A percentile compares a stretch with the other conserved stretches of the same genome.
phyloP scores from a whole-genome alignment of 1,140 invertebrate species.

The Tetramorium simillimum region DNA sequence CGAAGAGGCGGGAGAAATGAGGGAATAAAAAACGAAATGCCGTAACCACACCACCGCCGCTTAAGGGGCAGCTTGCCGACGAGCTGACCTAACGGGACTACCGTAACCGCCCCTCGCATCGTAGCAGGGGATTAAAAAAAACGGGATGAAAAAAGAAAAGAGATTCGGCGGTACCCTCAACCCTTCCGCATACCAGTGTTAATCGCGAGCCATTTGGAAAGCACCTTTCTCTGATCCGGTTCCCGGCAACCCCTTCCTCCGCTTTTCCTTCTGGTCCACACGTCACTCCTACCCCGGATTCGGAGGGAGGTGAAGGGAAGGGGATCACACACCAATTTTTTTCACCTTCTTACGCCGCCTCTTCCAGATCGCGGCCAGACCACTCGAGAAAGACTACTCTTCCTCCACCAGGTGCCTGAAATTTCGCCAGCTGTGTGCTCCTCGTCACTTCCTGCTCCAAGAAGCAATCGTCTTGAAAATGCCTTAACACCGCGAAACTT shows the following conservation, averaged over 20 bases:
- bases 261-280: slow-evolving; percentile 42
- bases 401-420: slow-evolving; percentile 71
- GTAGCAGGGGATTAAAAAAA: slow-evolving; percentile 73
- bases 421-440: slow-evolving; percentile 73
- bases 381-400: slow-evolving; percentile 59
- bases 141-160: slow-evolving; percentile 63
- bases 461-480: slow-evolving; percentile 44
- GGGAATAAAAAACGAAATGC: slow-evolving; percentile 33
- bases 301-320: neutral
- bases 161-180: slow-evolving; percentile 72
- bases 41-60: slow-evolving; percentile 58
- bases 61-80: slow-evolving; percentile 75
- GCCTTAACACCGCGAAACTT: slow-evolving; percentile 25
- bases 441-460: slow-evolving; percentile 52
- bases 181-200: slow-evolving; percentile 78
- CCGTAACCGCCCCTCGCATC: slow-evolving; percentile 70
- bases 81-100: slow-evolving; percentile 77
- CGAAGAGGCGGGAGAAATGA: slow-evolving; percentile 42
- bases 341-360: slow-evolving; percentile 5
- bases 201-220: slow-evolving; percentile 73
- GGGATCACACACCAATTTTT: slow-evolving; percentile 44
- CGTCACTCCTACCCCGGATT: neutral
- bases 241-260: slow-evolving; percentile 55
- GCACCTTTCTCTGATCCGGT: slow-evolving; percentile 71
- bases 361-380: slow-evolving; percentile 55